A percentile compares a stretch with the other conserved stretches of the same genome.
phyloP scores from a whole-genome alignment of 1,140 invertebrate species.

The Pseudobourletiella spinata region DNA sequence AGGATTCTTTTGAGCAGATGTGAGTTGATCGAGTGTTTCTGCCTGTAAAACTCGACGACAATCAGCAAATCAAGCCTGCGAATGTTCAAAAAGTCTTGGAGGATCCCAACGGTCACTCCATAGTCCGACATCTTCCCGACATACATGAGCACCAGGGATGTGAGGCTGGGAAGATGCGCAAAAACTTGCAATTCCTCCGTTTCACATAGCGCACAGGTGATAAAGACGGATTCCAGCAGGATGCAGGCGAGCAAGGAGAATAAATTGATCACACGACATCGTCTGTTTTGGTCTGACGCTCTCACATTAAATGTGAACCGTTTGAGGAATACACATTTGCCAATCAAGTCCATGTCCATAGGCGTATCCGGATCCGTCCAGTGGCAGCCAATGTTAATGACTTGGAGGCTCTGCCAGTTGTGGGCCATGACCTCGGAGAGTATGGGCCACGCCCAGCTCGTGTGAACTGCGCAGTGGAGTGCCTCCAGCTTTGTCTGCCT shows the following conservation, averaged over 20 bases:
- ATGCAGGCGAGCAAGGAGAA: not conserved
- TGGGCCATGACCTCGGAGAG: not conserved
- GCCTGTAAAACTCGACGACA: slow-evolving; percentile 4
- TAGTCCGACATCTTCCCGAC: not conserved
- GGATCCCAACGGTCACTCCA: not conserved
- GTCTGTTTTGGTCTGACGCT: not conserved
- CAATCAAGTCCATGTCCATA: slow-evolving; percentile 2
- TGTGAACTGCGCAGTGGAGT: not conserved
- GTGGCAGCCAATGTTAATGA: not conserved
- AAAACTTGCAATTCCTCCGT: not conserved
- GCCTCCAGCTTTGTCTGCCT: not conserved
- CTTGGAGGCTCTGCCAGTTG: not conserved
- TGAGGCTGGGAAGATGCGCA: not conserved
- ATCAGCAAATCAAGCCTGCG: not conserved
- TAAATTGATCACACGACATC: not conserved
- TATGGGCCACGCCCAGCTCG: not conserved
- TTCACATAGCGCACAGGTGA: not conserved
- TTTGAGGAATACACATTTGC: not conserved
- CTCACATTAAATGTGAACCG: not conserved
- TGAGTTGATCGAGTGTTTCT: not conserved
- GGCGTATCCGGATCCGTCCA: not conserved
- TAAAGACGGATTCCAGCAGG: not conserved
- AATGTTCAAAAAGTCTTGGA: not conserved
- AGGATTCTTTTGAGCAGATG: not conserved
- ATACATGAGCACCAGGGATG: not conserved